A percentile compares a stretch with the other conserved stretches of the same genome.
Conservation (phyloP, 2,888 invertebrate genomes). For the Smittia aterrima region DNA sequence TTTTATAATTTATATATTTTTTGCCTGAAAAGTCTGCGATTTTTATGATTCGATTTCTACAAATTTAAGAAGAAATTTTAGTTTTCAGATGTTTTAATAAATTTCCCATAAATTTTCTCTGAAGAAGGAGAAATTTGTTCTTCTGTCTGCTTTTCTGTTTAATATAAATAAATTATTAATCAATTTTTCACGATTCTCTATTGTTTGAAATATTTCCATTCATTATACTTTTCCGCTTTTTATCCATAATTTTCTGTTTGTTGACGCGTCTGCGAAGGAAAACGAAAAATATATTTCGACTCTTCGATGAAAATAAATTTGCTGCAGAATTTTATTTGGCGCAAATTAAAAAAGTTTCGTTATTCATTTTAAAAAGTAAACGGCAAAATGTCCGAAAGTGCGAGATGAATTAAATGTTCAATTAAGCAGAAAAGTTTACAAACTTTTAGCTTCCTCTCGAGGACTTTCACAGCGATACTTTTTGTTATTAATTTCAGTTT, state of each 20-base stretch:
- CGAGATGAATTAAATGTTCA: not conserved
- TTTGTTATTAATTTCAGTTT: not conserved
- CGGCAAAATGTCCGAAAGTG: not conserved
- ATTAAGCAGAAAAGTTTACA: not conserved
- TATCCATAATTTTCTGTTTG: slow-evolving; percentile 7
- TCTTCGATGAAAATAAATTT: not conserved
- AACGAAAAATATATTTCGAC: too few species aligned
- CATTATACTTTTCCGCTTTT: not conserved
- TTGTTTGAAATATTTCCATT: not conserved
- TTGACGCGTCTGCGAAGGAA: too few species aligned
- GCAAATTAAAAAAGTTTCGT: slow-evolving; percentile 13
- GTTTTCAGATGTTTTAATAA: not conserved
- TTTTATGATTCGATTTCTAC: slow-evolving; percentile 2
- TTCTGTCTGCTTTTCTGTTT: not conserved
- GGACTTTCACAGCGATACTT: too few species aligned
- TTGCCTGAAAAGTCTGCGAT: slow-evolving; percentile 32
- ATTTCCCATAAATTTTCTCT: not conserved
- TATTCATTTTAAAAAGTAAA: not conserved
- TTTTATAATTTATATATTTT: slow-evolving; percentile 27
- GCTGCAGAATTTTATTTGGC: not conserved
- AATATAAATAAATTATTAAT: slow-evolving; percentile 28
- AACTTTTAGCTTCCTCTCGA: too few species aligned
- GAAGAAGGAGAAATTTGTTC: not conserved
- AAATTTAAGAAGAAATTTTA: not conserved
- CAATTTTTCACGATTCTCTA: not conserved